Base-by-base conservation (phyloP, 1,140 invertebrate genomes). In the Portunus trituberculatus region DNA sequence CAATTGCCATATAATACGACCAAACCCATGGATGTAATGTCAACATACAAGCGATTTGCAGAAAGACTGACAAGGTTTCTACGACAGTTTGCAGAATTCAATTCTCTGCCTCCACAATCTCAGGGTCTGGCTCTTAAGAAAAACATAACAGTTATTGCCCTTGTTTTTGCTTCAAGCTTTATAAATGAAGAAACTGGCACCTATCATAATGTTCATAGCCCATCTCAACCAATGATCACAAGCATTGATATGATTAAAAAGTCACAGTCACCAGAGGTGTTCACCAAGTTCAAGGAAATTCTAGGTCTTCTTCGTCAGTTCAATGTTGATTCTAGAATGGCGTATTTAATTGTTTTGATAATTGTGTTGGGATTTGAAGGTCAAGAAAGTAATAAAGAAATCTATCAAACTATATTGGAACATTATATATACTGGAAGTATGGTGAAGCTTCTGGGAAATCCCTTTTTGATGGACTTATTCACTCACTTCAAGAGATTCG, bases 151-250 rank as follows among this genome's bases (percentile, higher is more conserved):
- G 96, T 95, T 88, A 96, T 96, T 93, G 96, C 96, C 45, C 92
- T 96, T 46, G 96, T 96, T 29, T 96, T 96, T 95, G 96, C 92
- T 88, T 96, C 96, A 89, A 96, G 96, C 92, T 96, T 96, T 86
- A 76, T 96, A 92, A 93, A 96, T 46, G 93, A 95, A 48, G 92
- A 95, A 32, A 95, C 96, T 29, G 96, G 96, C 88, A 95, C n/a
- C 92, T 96, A 96, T 90, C 89, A 95, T 25, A 96, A 96, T 91
- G n/a, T 95, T 45, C 94, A 94, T 59, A 91, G 14, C 76, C 82
- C 96, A 59, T 39, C 94, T 28, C 94, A 91, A 29, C 92, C 92
- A 14, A 95, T 95, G 94, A 91, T 96, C 92, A 96, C 96, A 29
- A 95, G 95, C 82, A 94, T 96, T 94, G 89, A 84, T 16, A 95